Evolutionary conservation across 1,140 invertebrate genomes (phyloP).

Genomic region (Prorops nasuta): DNA sequence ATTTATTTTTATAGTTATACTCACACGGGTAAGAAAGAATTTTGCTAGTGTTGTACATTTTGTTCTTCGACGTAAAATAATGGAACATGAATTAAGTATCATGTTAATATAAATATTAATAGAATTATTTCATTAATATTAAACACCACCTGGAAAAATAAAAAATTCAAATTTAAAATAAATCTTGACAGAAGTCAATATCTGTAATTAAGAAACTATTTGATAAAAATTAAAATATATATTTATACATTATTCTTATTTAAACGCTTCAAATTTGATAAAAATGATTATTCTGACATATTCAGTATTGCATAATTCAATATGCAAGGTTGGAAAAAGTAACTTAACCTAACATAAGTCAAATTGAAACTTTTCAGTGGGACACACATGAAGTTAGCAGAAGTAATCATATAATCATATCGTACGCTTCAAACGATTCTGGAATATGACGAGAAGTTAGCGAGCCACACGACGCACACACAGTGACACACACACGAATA

Average conservation of each 20-base stretch:
- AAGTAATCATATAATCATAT: no score
- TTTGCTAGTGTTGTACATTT: conserved; percentile 32
- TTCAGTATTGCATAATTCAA: conserved; percentile 7
- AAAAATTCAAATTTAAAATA: not conserved
- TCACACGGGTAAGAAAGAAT: conserved; percentile 29
- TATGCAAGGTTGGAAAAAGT: not conserved
- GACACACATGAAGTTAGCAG: no score
- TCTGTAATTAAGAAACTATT: not conserved
- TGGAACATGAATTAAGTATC: conserved; percentile 36
- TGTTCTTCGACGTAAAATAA: conserved; percentile 26
- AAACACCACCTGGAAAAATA: conserved; percentile 22
- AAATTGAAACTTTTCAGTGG: no score
- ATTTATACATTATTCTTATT: no score
- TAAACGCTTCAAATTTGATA: no score
- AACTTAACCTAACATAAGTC: not conserved
- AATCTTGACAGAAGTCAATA: not conserved
- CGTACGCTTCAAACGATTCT: no score
- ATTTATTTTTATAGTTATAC: conserved; percentile 16
- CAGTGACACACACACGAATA: no score
- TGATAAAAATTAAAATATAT: not conserved
- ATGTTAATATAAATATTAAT: conserved; percentile 33
- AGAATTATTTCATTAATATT: not conserved
- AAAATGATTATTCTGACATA: conserved; percentile 6
- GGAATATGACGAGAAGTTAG: no score
- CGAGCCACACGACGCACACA: no score